Base-by-base conservation (phyloP, 92 coral and sea anemone genomes). In the Epizoanthus scotinus region DNA sequence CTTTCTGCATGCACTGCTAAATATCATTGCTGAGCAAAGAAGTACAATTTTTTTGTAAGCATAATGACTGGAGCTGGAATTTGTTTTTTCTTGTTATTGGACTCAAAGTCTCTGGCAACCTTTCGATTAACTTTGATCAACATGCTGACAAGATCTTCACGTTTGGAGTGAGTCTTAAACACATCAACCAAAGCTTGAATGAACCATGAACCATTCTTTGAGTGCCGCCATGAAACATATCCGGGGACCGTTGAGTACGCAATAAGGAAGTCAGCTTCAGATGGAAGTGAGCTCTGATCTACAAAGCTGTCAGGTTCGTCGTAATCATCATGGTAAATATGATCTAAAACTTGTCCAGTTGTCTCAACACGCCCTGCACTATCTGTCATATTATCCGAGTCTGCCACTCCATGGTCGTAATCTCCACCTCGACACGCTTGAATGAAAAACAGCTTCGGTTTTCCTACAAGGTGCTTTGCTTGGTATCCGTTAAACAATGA, bases 361-460 rank as follows among this genome's bases (percentile, higher is more conserved):
- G 87, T 47, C 28, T 38, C 66, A 2, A 73, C 27, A 59, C 70
- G 78, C 14, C 73, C 89, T 9, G 78, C 86, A 6, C 88, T 28
- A 66, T 91, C 92, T 22, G 86, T 83, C 24, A 82, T 49, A 27
- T 93, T 49, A 27, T 93, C 94, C 7, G 60, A 56, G 28, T 53
- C 59, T 52, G 89, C 83, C 60, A 59, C 81, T 19, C 99, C 99
- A 78, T 84, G 94, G 68, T 96, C 99, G 52, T 77, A 89, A 24
- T 89, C 95, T 57, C 98, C 94, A 58, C 99, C 99, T 28, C 99
- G 87, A 62, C 99, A 96, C 3, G 99, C 99, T 82, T 96, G 99
- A 1, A 96, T 89, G 62, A 96, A 96, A 71, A 96, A 93, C 24
- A 96, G 60, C 82, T 96, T 96, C 20, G 99, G 99, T 68, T 96